A percentile compares a stretch with the other conserved stretches of the same genome.
Conservation (phyloP, 2,113 vertebrate genomes). For the Siniperca chuatsi region DNA sequence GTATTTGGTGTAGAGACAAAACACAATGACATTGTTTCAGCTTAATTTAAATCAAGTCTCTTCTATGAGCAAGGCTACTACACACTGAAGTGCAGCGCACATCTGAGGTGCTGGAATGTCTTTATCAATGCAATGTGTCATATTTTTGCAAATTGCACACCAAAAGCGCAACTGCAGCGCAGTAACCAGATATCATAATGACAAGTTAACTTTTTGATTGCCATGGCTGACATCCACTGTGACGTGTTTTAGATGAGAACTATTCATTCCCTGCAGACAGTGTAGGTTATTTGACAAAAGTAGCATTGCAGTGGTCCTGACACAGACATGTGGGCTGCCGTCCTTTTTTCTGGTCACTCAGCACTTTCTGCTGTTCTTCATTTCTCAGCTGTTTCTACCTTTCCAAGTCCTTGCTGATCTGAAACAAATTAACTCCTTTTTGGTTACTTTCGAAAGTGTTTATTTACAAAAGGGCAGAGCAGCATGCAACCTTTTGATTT, state of each 20-base stretch:
- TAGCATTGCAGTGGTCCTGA: conserved; percentile 67
- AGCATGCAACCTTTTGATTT: conserved; percentile 42
- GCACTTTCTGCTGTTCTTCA: conserved; percentile 71
- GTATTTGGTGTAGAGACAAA: conserved; percentile 14
- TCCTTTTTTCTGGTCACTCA: conserved; percentile 75
- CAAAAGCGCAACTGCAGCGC: conserved; percentile 39
- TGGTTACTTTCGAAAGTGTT: conserved; percentile 51
- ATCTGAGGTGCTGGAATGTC: conserved; percentile 18
- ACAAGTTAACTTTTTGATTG: conserved; percentile 65
- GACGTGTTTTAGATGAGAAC: conserved; percentile 61
- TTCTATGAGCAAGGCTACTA: not conserved
- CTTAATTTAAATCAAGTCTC: conserved; percentile 14
- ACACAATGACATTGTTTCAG: conserved; percentile 18
- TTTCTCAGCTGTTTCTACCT: conserved; percentile 68
- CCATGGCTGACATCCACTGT: conserved; percentile 47
- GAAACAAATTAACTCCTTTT: conserved; percentile 65
- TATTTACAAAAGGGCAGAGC: conserved; percentile 61
- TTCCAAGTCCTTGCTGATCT: conserved; percentile 64
- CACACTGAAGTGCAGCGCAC: conserved; percentile 16
- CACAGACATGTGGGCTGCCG: conserved; percentile 66
- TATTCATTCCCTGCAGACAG: conserved; percentile 42
- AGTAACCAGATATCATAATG: conserved; percentile 45
- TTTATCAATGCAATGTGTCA: conserved; percentile 45
- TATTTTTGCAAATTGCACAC: conserved; percentile 48
- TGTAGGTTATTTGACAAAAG: conserved; percentile 66